A percentile compares a stretch with the other conserved stretches of the same genome.
phyloP scores from a whole-genome alignment of 2,888 invertebrate species.

The Spodoptera exigua region DNA sequence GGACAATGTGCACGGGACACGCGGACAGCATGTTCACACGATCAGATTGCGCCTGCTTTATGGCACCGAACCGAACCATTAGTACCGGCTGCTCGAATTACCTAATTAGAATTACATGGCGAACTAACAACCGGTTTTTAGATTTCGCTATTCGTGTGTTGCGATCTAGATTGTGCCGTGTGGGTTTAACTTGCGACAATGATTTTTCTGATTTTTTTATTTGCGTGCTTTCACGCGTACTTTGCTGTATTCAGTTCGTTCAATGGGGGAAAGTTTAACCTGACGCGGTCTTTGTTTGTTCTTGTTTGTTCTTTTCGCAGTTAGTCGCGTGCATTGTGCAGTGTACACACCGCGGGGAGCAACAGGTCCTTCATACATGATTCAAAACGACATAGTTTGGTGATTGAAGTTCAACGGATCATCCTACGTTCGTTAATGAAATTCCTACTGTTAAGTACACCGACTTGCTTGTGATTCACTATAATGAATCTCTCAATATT shows the following conservation, averaged over 20 bases:
- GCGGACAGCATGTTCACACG: slow-evolving; percentile 85
- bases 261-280: slow-evolving; percentile 23
- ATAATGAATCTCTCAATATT: slow-evolving; percentile 36
- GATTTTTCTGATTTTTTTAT: slow-evolving; percentile 51
- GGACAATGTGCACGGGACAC: slow-evolving; percentile 80
- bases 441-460: slow-evolving; percentile 36
- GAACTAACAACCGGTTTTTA: slow-evolving; percentile 72
- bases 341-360: slow-evolving; percentile 27
- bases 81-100: slow-evolving; percentile 82
- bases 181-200: slow-evolving; percentile 46
- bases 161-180: slow-evolving; percentile 64
- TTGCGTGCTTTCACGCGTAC: slow-evolving; percentile 35
- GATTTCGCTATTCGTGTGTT: slow-evolving; percentile 66
- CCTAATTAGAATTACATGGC: slow-evolving; percentile 87
- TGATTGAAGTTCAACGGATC: slow-evolving; percentile 14
- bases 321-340: slow-evolving; percentile 14
- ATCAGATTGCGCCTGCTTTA: slow-evolving; percentile 86
- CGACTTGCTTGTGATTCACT: slow-evolving; percentile 36
- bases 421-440: slow-evolving; percentile 18
- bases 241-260: slow-evolving; percentile 30
- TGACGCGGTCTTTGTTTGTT: slow-evolving; percentile 14
- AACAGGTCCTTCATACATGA: slow-evolving; percentile 46
- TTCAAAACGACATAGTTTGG: slow-evolving; percentile 15
- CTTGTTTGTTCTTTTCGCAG: slow-evolving; percentile 11
- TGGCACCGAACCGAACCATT: slow-evolving; percentile 81